Evolutionary conservation across 2,113 vertebrate species (phyloP).

Genomic region (Xenopus borealis): DNA sequence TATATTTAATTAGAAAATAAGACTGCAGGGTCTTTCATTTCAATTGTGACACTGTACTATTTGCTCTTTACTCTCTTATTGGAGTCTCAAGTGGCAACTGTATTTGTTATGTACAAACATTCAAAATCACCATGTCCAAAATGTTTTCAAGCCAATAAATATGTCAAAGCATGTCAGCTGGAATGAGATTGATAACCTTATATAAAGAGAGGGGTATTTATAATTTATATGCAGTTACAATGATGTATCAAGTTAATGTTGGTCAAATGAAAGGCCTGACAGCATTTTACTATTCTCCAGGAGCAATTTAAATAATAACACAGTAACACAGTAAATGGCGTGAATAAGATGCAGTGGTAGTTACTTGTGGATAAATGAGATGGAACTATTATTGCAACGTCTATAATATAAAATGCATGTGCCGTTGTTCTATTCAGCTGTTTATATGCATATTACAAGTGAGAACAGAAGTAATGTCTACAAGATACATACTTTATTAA

Average conservation of each 20-base stretch:
- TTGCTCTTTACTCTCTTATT: too few relatives aligned
- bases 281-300: neutral
- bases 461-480: slow-evolving; percentile 5
- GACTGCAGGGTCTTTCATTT: too few relatives aligned
- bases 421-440: neutral
- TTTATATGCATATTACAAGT: too few relatives aligned
- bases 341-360: neutral
- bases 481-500: slow-evolving; percentile 20
- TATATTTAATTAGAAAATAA: too few relatives aligned
- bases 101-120: too few relatives aligned
- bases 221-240: neutral
- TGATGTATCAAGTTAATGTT: neutral
- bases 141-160: too few relatives aligned
- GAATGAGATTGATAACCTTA: too few relatives aligned
- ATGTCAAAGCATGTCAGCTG: too few relatives aligned
- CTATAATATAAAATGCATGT: neutral
- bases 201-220: neutral
- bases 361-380: neutral
- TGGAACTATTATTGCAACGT: neutral
- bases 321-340: neutral
- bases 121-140: too few relatives aligned
- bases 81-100: too few relatives aligned
- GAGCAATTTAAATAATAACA: neutral
- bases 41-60: too few relatives aligned
- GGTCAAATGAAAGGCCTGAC: neutral